Percentiles rank a stretch among this genome's conserved stretches.
Conservation (phyloP, 2,113 vertebrate genomes). For the Macrotis lagotis region DNA sequence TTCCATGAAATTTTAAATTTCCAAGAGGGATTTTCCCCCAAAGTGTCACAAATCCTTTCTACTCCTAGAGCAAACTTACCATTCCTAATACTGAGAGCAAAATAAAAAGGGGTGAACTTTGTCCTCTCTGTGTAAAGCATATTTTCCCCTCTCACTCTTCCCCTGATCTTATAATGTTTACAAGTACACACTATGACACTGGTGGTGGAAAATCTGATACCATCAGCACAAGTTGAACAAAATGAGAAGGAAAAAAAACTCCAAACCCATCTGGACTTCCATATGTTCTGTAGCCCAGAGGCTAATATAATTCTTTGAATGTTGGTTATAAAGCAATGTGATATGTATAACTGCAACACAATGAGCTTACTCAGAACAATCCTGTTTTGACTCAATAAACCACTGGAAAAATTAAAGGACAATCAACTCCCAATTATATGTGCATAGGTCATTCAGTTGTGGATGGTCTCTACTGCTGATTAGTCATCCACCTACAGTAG, state of each 20-base stretch:
- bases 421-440: slow-evolving; percentile 54
- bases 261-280: slow-evolving; percentile 70
- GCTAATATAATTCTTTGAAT: slow-evolving; percentile 75
- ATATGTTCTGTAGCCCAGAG: slow-evolving; percentile 69
- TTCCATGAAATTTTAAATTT: slow-evolving; percentile 40
- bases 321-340: slow-evolving; percentile 62
- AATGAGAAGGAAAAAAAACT: slow-evolving; percentile 43
- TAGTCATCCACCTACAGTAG: neutral
- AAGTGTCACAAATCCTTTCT: slow-evolving; percentile 38
- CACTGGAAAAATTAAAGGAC: slow-evolving; percentile 67
- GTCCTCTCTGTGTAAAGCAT: slow-evolving; percentile 41
- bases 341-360: slow-evolving; percentile 56
- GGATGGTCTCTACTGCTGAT: neutral
- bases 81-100: slow-evolving; percentile 21
- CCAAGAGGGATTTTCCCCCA: slow-evolving; percentile 23
- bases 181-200: slow-evolving; percentile 56
- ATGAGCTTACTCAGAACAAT: slow-evolving; percentile 60
- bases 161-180: slow-evolving; percentile 47
- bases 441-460: slow-evolving; percentile 1
- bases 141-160: slow-evolving; percentile 23
- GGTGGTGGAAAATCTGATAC: slow-evolving; percentile 59
- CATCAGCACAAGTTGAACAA: slow-evolving; percentile 71
- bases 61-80: slow-evolving; percentile 21
- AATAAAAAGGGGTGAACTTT: slow-evolving; percentile 53
- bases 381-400: slow-evolving; percentile 71